Conservation (phyloP, 2,888 invertebrate genomes). For the Bedellia somnulentella region DNA sequence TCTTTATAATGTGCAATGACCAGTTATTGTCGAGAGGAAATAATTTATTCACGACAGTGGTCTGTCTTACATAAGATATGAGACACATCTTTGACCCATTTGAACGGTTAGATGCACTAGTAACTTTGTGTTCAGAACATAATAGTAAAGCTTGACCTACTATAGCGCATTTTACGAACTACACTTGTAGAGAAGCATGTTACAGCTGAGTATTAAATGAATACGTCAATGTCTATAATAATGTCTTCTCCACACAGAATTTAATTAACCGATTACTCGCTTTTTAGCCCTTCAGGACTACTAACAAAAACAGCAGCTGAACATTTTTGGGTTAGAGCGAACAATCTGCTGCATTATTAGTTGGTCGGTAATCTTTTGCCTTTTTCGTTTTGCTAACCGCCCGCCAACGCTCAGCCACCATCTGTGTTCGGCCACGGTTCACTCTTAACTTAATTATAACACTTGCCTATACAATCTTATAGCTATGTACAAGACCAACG, state of each 20-base stretch:
- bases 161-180: no score
- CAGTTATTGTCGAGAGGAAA: conserved; percentile 46
- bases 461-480: conserved; percentile 30
- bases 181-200: no score
- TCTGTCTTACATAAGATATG: conserved; percentile 14
- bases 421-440: conserved; percentile 36
- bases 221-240: no score
- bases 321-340: conserved; percentile 20
- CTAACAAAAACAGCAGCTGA: conserved; percentile 54
- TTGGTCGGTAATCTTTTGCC: conserved; percentile 35
- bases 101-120: conserved; percentile 15
- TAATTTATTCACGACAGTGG: conserved; percentile 38
- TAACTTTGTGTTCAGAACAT: no score
- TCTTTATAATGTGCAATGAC: conserved; percentile 39
- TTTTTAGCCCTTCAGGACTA: conserved; percentile 19
- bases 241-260: no score
- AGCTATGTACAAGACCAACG: conserved; percentile 23
- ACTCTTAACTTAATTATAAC: conserved; percentile 49
- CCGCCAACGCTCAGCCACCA: conserved; percentile 39
- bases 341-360: conserved; percentile 43
- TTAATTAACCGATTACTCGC: conserved; percentile 35
- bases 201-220: no score
- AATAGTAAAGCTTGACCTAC: no score
- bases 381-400: conserved; percentile 37
- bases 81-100: conserved; percentile 13